Evolutionary conservation across 2,113 vertebrate genomes (phyloP).

Genomic region (Upupa epops): DNA sequence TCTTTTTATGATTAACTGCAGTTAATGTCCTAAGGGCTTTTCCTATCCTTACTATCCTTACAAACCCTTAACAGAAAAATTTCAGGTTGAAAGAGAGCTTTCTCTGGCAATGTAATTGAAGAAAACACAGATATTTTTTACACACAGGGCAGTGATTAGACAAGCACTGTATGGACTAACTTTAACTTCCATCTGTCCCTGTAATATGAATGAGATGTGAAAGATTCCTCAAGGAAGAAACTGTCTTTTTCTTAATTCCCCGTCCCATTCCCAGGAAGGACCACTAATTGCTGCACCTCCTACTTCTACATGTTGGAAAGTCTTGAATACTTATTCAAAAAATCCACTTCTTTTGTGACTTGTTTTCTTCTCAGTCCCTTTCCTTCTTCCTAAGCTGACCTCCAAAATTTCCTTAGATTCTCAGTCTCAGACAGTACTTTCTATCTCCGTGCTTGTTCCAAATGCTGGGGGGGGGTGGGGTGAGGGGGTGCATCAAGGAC

Average conservation of each 20-base stretch:
- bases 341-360: neutral
- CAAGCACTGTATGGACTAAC: neutral
- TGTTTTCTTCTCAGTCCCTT: neutral
- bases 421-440: neutral
- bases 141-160: neutral
- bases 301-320: neutral
- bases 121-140: neutral
- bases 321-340: neutral
- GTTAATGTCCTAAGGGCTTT: neutral
- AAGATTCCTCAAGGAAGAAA: conserved; percentile 25
- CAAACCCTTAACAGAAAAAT: neutral
- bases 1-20: neutral
- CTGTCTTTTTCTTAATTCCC: neutral
- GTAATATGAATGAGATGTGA: conserved; percentile 10
- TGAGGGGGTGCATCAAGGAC: neutral
- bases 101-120: neutral
- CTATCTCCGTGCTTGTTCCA: neutral
- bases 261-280: conserved; percentile 9
- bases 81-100: neutral
- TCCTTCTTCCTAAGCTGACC: neutral
- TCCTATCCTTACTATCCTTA: neutral
- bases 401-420: neutral
- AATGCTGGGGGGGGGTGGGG: too few species aligned
- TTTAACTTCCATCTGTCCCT: neutral
- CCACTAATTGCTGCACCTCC: conserved; percentile 6